Conservation (phyloP, 1,140 invertebrate genomes). For the Drosophila funebris region DNA sequence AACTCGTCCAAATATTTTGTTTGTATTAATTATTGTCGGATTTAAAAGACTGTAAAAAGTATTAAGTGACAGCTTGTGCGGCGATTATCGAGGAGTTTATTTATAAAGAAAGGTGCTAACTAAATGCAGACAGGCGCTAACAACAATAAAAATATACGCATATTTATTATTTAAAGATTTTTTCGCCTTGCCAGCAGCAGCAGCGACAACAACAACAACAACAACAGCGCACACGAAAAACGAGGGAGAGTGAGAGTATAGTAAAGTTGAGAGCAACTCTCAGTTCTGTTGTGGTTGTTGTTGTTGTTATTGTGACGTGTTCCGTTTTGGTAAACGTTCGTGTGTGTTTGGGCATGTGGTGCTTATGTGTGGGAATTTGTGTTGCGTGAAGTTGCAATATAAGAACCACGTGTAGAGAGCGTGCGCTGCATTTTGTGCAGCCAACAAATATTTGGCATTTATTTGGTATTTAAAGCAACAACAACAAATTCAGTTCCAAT, state of each 20-base stretch:
- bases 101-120: slow-evolving; percentile 53
- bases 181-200: slow-evolving; percentile 10
- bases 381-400: slow-evolving; percentile 68
- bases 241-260: slow-evolving; percentile 6
- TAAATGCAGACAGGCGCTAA: slow-evolving; percentile 39
- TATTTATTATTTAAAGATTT: slow-evolving; percentile 41
- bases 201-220: slow-evolving; percentile 27
- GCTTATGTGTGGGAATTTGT: slow-evolving; percentile 60
- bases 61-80: slow-evolving; percentile 15
- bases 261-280: slow-evolving; percentile 17
- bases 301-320: slow-evolving; percentile 52
- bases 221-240: slow-evolving; percentile 15
- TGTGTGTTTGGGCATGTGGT: slow-evolving; percentile 13
- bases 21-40: slow-evolving; percentile 12
- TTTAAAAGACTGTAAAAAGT: slow-evolving; percentile 23
- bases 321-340: slow-evolving; percentile 47
- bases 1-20: slow-evolving; percentile 17
- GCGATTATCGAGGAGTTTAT: slow-evolving; percentile 12
- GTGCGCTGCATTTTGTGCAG: slow-evolving; percentile 29
- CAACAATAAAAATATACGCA: slow-evolving; percentile 25
- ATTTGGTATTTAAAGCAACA: background rate
- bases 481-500: background rate
- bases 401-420: slow-evolving; percentile 60
- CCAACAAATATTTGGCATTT: slow-evolving; percentile 21
- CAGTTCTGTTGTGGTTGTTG: slow-evolving; percentile 15